Evolutionary conservation across 2,888 invertebrate species (phyloP).

Genomic region (Habroteleia sp.): DNA sequence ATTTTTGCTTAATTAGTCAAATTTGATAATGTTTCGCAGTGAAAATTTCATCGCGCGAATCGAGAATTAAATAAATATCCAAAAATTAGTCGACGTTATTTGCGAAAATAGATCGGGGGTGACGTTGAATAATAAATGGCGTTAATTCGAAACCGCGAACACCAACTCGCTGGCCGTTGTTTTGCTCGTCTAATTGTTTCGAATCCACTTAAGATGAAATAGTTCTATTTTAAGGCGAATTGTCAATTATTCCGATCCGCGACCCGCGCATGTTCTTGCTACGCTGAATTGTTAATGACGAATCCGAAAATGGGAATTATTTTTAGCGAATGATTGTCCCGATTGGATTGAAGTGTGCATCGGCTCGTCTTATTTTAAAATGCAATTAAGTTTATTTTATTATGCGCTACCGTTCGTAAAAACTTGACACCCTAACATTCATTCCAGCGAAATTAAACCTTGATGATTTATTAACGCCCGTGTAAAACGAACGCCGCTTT

Average conservation of each 20-base stretch:
- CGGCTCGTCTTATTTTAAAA: constrained; percentile 10
- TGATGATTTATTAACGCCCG: constrained; percentile 14
- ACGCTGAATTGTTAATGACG: constrained; percentile 27
- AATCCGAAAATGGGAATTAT: constrained; percentile 37
- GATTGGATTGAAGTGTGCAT: constrained; percentile 14
- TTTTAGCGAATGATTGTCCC: constrained; percentile 32
- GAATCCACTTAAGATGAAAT: constrained; percentile 45
- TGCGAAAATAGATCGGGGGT: constrained; percentile 32
- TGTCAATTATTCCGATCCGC: constrained; percentile 55
- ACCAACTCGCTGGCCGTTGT: constrained; percentile 27
- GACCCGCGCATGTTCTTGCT: constrained; percentile 48
- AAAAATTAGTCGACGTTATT: constrained; percentile 36
- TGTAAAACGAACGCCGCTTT: neutral
- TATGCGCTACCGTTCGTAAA: constrained; percentile 1
- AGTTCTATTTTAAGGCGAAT: constrained; percentile 38
- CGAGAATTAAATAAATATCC: constrained; percentile 18
- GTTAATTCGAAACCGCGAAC: constrained; percentile 36
- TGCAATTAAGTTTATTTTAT: constrained; percentile 36
- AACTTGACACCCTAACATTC: neutral
- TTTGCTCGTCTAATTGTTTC: constrained; percentile 47
- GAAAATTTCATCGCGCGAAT: constrained; percentile 8
- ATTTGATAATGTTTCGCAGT: too few relatives aligned
- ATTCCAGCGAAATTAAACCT: neutral
- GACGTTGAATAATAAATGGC: constrained; percentile 23
- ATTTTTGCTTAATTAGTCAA: too few relatives aligned